phyloP scores from a whole-genome alignment of 2,888 invertebrate species.

The Drosophila kokeensis region DNA sequence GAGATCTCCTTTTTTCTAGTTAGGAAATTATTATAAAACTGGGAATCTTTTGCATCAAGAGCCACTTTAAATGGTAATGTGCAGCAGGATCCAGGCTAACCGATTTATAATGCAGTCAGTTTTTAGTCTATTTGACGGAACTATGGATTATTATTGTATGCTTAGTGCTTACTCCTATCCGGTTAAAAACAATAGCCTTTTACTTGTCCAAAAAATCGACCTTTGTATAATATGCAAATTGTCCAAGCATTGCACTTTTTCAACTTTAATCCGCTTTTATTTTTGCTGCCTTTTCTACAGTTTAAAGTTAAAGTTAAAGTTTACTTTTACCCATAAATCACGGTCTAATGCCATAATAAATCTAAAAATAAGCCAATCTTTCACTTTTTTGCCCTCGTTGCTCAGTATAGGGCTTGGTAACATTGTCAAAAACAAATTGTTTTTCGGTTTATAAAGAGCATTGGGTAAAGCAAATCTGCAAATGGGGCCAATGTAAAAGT shows the following conservation, averaged over 20 bases:
- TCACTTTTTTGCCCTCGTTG: conserved; percentile 37
- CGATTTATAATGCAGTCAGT: not conserved
- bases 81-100: not conserved
- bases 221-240: not conserved
- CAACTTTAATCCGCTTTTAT: not conserved
- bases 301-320: too few species aligned
- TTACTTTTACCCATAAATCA: conserved; percentile 51
- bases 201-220: not conserved
- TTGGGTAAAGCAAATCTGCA: conserved; percentile 1
- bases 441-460: not conserved
- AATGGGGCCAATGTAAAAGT: conserved; percentile 32
- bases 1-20: not conserved
- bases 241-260: not conserved
- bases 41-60: not conserved
- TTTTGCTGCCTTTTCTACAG: not conserved
- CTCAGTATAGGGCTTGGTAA: not conserved
- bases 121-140: not conserved
- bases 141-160: not conserved
- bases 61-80: not conserved
- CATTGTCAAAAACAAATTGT: conserved; percentile 15
- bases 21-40: not conserved
- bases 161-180: not conserved
- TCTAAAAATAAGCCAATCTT: conserved; percentile 34
- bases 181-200: conserved; percentile 4
- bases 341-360: not conserved